These are phyloP conservation scores for Bombus huntii DNA, from an alignment of 1,140 invertebrate species.

Conservation along the genomic window DNA sequence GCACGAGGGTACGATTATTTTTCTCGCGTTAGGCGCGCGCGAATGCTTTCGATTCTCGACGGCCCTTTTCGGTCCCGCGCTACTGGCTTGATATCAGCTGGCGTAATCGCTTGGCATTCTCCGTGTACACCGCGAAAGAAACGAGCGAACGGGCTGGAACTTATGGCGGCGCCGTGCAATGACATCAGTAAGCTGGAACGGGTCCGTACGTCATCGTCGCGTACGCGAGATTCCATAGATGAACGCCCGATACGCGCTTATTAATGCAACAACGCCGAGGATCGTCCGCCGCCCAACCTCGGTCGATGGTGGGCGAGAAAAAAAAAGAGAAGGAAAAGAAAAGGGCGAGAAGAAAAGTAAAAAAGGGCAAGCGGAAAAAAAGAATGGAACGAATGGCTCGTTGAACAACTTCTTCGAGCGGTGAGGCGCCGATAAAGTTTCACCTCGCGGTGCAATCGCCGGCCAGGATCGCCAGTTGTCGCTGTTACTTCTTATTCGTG, in stretches of 20 bases:
- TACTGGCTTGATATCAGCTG: slow-evolving; percentile 66
- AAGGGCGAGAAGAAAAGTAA: not conserved
- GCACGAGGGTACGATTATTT: slow-evolving; percentile 55
- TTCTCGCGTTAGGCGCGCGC: slow-evolving; percentile 25
- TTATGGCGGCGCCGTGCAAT: slow-evolving; percentile 77
- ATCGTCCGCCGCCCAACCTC: slow-evolving; percentile 28
- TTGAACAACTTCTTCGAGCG: slow-evolving; percentile 58
- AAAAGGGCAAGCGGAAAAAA: not conserved
- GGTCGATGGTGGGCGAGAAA: not conserved
- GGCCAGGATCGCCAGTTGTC: slow-evolving; percentile 51
- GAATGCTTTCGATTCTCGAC: slow-evolving; percentile 41
- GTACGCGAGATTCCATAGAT: slow-evolving; percentile 76
- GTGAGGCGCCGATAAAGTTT: slow-evolving; percentile 56
- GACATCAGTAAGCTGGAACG: slow-evolving; percentile 78
- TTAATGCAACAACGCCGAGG: slow-evolving; percentile 60
- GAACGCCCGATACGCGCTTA: slow-evolving; percentile 71
- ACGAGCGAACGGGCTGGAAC: slow-evolving; percentile 36
- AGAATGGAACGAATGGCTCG: not conserved
- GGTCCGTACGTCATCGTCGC: slow-evolving; percentile 75
- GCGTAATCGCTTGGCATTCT: slow-evolving; percentile 77
- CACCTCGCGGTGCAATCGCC: slow-evolving; percentile 50
- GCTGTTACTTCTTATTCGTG: slow-evolving; percentile 56
- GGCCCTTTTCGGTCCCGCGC: slow-evolving; percentile 47
- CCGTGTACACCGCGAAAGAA: slow-evolving; percentile 57
- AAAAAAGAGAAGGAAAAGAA: not conserved